Conservation (phyloP, 2,113 vertebrate genomes). For the Anser brachyrhynchus region DNA sequence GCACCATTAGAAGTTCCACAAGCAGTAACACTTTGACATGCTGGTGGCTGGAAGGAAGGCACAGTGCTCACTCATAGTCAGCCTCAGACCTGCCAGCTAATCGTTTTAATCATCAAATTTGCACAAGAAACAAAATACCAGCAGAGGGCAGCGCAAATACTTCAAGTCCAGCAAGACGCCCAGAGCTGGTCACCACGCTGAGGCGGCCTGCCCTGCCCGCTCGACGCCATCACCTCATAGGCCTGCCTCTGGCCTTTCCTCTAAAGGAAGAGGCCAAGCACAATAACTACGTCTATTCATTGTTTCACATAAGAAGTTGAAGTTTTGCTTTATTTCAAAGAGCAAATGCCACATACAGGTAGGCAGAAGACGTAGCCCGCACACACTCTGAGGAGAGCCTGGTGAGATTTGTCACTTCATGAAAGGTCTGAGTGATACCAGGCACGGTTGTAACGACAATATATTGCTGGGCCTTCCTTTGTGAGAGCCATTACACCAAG, state of each 20-base stretch:
- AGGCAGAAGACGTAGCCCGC: background rate
- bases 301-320: rapidly evolving
- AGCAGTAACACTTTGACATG: rapidly evolving
- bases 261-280: rapidly evolving
- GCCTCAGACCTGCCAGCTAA: background rate
- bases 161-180: background rate
- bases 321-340: background rate
- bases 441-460: rapidly evolving
- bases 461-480: background rate
- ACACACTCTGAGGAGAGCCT: background rate
- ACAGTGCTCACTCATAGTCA: rapidly evolving
- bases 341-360: background rate
- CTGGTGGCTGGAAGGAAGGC: background rate
- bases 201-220: rapidly evolving
- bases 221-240: rapidly evolving
- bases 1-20: rapidly evolving
- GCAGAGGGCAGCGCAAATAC: constrained; percentile 55
- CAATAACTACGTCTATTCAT: no score
- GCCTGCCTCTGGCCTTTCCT: background rate
- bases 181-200: rapidly evolving
- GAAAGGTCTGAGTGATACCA: rapidly evolving
- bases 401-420: rapidly evolving
- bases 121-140: background rate
- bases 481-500: background rate
- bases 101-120: background rate